Evolutionary conservation across 1,140 invertebrate genomes (phyloP), one percentile per base, ranked within the genome.

Genomic region (Drosophila ercepeae): DNA sequence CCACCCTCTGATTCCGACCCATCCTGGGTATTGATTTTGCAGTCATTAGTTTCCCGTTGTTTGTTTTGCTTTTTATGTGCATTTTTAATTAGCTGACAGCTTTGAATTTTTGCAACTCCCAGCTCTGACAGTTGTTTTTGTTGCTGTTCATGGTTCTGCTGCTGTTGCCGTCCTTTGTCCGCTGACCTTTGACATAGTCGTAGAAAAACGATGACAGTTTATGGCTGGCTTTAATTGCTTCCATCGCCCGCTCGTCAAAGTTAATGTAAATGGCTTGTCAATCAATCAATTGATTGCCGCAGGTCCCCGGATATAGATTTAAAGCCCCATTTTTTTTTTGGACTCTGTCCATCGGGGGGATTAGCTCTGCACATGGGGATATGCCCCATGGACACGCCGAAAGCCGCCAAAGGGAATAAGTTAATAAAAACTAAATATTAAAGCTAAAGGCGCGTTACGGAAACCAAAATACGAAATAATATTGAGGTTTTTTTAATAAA

Each of bases 1-100:
- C 23, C 41, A 8, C 34, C 36, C 27, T 34, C 19, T n/a, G n/a
- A n/a, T n/a, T n/a, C 53, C 2, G 41, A n/a, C n/a, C 23, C 18
- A 27, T 54, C 21, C 41, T 21, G 34, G 34, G 34, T 83, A 84
- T 84, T 79, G 75, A 86, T 79, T 84, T 76, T 84, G 44, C 67
- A 57, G 59, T 73, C 76, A 84, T 84, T 86, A 84, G 79, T 73
- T 78, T 64, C 39, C 36, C 29, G 16, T 48, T 60, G 67, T 79
- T 84, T 46, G 78, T 79, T 75, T 68, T 76, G 68, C 72, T 73
- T 69, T 78, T 75, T 65, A 69, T 84, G 65, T 79, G 61, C 65
- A 79, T 84, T 86, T 86, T 84, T 84, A 84, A 84, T 84, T 86
- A 86, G 81, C 76, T 76, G 77, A 81, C 77, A 71, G 72, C 45